Conservation (phyloP, 2,888 invertebrate species). For the Apamea anceps region DNA sequence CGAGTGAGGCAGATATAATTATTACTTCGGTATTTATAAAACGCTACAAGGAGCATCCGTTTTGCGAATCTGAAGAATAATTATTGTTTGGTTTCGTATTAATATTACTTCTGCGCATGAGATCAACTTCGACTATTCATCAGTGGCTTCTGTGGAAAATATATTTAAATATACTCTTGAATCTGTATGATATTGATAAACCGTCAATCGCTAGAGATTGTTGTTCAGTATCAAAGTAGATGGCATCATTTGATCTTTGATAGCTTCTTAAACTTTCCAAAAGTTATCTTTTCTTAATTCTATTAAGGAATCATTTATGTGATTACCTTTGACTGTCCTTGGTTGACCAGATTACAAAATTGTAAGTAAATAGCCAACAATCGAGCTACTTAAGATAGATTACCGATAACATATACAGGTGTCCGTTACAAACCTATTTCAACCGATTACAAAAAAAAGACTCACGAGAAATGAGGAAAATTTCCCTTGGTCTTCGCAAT, state of each 20-base stretch:
- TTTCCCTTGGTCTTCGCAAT: too few relatives aligned
- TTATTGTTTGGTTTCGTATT: background rate
- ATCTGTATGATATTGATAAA: background rate
- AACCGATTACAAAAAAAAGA: background rate
- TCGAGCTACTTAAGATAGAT: background rate
- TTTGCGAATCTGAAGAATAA: slow-evolving; percentile 6
- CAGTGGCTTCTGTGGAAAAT: background rate
- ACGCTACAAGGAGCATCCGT: slow-evolving; percentile 8
- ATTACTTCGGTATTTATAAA: slow-evolving; percentile 3
- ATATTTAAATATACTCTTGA: background rate
- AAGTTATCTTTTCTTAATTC: background rate
- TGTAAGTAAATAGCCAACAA: background rate
- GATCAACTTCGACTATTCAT: background rate
- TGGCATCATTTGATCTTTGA: background rate
- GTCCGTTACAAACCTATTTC: background rate
- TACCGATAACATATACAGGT: slow-evolving; percentile 5
- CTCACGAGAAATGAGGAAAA: background rate
- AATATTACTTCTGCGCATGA: background rate
- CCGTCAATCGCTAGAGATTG: background rate
- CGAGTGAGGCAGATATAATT: slow-evolving; percentile 1
- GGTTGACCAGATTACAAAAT: background rate
- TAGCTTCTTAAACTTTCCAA: background rate
- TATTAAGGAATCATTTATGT: background rate
- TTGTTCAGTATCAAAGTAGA: background rate
- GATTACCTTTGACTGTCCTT: slow-evolving; percentile 13